Conservation (phyloP, 2,113 vertebrate species). For the Chloropsis hardwickii region DNA sequence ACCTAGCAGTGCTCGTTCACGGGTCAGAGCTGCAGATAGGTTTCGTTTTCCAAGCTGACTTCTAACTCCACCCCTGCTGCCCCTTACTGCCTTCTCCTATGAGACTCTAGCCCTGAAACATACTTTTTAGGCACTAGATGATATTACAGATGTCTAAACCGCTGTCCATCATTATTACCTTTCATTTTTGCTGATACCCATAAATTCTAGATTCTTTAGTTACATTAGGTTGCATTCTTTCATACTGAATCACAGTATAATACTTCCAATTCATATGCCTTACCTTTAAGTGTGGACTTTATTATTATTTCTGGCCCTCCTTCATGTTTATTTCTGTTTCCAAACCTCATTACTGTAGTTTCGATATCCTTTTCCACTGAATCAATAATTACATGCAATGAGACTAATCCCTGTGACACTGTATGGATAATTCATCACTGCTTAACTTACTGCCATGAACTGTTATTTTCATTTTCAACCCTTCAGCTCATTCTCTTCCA, state of each 20-base stretch:
- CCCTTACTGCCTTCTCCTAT: neutral
- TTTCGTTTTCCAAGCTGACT: neutral
- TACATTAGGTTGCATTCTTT: slow-evolving; percentile 12
- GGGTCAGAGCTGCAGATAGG: neutral
- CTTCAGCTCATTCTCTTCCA: neutral
- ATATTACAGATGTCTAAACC: neutral
- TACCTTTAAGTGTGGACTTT: neutral
- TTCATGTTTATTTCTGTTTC: neutral
- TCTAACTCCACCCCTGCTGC: neutral
- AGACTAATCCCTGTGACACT: neutral
- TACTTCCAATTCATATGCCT: slow-evolving; percentile 9
- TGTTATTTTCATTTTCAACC: neutral
- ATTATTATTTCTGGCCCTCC: neutral
- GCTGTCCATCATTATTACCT: neutral
- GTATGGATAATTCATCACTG: neutral
- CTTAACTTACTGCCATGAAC: neutral
- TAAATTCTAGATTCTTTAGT: neutral
- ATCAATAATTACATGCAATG: slow-evolving; percentile 9
- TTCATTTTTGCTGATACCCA: neutral
- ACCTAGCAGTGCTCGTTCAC: neutral
- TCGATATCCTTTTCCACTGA: neutral
- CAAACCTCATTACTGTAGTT: neutral
- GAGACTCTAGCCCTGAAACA: neutral
- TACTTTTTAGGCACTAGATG: neutral
- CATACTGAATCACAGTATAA: slow-evolving; percentile 32